Evolutionary conservation across 2,113 vertebrate species (phyloP), one percentile per base, ranked within the genome.

Genomic region (Ceuthmochares aereus): DNA sequence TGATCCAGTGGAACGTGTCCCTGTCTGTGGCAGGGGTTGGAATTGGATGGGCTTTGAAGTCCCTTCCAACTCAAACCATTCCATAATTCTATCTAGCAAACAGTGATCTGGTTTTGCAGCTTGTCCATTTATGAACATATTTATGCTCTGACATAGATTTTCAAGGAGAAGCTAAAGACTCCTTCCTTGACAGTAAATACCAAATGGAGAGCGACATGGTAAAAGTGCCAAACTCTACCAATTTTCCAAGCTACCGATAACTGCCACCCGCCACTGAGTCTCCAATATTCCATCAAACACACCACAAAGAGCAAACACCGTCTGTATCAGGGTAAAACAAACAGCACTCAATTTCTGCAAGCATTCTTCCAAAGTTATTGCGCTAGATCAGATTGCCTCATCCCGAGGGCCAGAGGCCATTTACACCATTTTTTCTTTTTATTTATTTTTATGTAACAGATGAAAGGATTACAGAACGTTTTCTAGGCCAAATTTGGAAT

Each of bases 341-440:
- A 96, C 84, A 96, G 87, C 70, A 82, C 58, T 83, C 79, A 74
- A 82, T 89, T 85, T 85, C 91, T 87, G 91, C 76, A 76, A 96
- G 89, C 93, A 95, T 95, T 97, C 87, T 84, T 95, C 91, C 82
- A 62, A 54, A 94, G 84, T 74, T 51, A 94, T 90, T 96, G 93
- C 90, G 89, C 78, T 95, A 84, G 80, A 89, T 95, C 56, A 85
- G 91, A 97, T 93, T 96, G 96, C 95, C 94, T 95, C 96, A 97
- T 64, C 94, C 73, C 51, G 68, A 59, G 72, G 94, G 92, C 93
- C 92, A 91, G 55, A 85, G 91, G 95, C 87, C 90, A 85, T 87
- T 95, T 87, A 91, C 91, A 93, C 87, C 58, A 83, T 90, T 97
- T 95, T 84, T 87, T 76, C 6, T 17, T 22, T 63, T 4, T 88